Percentiles rank a stretch among this genome's conserved stretches.
Evolutionary conservation across 2,797 vertebrate species (phyloP).

Genomic region (Microchirus variegatus): DNA sequence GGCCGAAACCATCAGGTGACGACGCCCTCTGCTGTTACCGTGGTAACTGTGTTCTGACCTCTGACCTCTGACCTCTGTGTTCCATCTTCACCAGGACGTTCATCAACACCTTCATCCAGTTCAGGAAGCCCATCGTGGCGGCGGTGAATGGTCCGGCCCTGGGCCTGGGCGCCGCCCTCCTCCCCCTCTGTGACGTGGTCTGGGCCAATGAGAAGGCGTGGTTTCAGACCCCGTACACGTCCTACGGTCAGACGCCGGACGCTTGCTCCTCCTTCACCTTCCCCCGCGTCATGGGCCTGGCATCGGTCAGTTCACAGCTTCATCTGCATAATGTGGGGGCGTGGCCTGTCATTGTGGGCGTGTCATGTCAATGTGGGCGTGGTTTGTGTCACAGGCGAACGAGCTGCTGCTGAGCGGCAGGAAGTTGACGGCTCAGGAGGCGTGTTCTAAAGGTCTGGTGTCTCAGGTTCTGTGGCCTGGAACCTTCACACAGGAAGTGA

Average conservation of each 20-base stretch:
- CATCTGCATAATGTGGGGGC: background rate
- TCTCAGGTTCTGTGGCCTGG: slow-evolving; percentile 98
- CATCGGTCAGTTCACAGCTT: slow-evolving; percentile 88
- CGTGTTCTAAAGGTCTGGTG: slow-evolving; percentile 94
- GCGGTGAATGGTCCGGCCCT: slow-evolving; percentile 96
- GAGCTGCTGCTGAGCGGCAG: slow-evolving; percentile 95
- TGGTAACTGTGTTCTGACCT: slow-evolving; percentile 2
- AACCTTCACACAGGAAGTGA: slow-evolving; percentile 97
- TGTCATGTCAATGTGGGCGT: background rate
- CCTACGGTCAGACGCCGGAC: slow-evolving; percentile 95
- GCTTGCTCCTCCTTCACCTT: slow-evolving; percentile 95
- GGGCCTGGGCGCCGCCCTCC: slow-evolving; percentile 93
- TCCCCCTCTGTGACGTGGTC: slow-evolving; percentile 96
- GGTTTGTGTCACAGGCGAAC: slow-evolving; percentile 84
- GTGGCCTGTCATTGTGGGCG: too few relatives aligned
- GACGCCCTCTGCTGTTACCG: background rate
- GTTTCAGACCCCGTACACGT: slow-evolving; percentile 97
- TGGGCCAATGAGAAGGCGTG: slow-evolving; percentile 99
- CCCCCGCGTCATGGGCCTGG: slow-evolving; percentile 94
- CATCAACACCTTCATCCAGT: slow-evolving; percentile 98
- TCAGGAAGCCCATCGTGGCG: slow-evolving; percentile 97
- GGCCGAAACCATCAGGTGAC: slow-evolving; percentile 95
- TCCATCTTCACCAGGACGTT: slow-evolving; percentile 84
- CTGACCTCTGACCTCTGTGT: slow-evolving; percentile 1
- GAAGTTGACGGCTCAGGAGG: slow-evolving; percentile 96